Evolutionary conservation across 1,140 invertebrate species (phyloP), one percentile per base, ranked within the genome.

Genomic region (Drosophila trapezifrons): DNA sequence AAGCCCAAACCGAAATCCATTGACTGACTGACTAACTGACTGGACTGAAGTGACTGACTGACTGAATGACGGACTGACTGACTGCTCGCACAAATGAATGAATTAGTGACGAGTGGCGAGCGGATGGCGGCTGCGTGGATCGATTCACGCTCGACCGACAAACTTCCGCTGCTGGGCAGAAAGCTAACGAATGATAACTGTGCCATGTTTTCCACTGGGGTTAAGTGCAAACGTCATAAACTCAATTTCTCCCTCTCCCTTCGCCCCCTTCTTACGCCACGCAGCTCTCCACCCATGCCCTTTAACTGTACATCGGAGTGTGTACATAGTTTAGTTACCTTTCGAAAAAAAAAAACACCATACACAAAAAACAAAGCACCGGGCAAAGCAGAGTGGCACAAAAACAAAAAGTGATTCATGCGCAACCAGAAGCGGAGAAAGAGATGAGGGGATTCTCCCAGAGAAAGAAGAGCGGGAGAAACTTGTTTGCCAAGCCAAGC

Each of bases 221-320:
- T 76, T 85, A 86, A 85, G 82, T 81, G 82, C 82, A 85, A 82
- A 72, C 82, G 82, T 85, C 82, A 85, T 85, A 85, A 85, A 81
- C 81, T 78, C 78, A 76, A 84, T 65, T 81, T 84, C 82, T 65
- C 67, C 69, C 37, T 18, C 37, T 54, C 55, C 60, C 27, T 20
- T 43, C 49, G 54, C 56, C 59, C 43, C 43, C 60, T 49, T 17
- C 59, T 27, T 15, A 10, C 35, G 37, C 42, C 29, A 3, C 45
- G 42, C 12, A 13, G 42, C 22, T 5, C 9, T 7, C 17, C 49
- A 35, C 29, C 29, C 12, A 37, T 80, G 82, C 82, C 82, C 82
- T 86, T 85, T 85, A 86, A 85, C 81, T 67, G 82, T 85, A 78
- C 67, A 75, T 56, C 43, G 64, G 42, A 67, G 59, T 84, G 62